A percentile compares a stretch with the other conserved stretches of the same genome.
phyloP scores from a whole-genome alignment of 23 tunicate species.

The Phallusia fumigata region DNA sequence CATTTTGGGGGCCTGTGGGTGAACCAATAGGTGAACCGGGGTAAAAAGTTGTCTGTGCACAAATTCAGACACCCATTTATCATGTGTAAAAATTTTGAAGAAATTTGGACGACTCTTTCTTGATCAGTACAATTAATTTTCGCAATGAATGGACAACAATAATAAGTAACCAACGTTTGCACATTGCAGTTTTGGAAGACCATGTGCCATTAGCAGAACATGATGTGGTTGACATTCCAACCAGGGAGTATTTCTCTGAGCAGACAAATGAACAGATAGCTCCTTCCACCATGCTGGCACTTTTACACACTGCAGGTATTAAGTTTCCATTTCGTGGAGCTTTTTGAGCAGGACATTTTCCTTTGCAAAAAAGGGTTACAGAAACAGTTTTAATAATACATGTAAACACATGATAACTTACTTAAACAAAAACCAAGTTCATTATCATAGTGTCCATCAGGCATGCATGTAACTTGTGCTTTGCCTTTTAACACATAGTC shows the following conservation, averaged over 20 bases:
- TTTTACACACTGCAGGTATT: constrained; percentile 47
- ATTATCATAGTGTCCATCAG: constrained; percentile 59
- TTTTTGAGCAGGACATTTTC: constrained; percentile 52
- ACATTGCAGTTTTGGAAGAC: constrained; percentile 45
- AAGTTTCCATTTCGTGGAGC: constrained; percentile 50
- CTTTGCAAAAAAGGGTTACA: constrained; percentile 28
- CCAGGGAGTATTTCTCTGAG: constrained; percentile 53
- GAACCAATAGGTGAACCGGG: no score
- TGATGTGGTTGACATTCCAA: constrained; percentile 29
- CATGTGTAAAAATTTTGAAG: no score
- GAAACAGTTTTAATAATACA: neutral
- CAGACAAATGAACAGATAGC: constrained; percentile 62
- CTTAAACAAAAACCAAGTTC: constrained; percentile 50
- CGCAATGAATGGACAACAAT: neutral
- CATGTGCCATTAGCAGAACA: constrained; percentile 54
- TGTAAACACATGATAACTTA: neutral
- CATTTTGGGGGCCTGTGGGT: no score
- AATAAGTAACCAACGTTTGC: constrained; percentile 53
- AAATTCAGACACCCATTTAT: no score
- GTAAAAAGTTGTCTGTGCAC: no score
- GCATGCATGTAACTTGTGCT: constrained; percentile 24
- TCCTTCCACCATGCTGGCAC: constrained; percentile 49
- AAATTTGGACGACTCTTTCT: no score
- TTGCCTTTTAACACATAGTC: constrained; percentile 48
- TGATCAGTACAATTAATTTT: no score